Base-by-base conservation (phyloP, 2,888 invertebrate species). In the Loripinus fragilis region DNA sequence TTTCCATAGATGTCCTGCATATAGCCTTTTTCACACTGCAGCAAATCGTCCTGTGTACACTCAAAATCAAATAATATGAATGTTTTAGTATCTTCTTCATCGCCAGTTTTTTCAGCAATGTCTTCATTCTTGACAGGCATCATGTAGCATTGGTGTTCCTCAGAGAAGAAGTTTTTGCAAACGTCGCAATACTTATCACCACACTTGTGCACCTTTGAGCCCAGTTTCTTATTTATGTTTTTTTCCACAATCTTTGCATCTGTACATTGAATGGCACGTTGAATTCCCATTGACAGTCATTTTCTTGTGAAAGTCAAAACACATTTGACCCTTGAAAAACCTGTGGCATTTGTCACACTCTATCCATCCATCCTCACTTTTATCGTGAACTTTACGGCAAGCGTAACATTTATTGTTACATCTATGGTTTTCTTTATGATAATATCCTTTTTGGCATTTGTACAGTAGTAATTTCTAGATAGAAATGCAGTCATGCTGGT, bases 391-490 rank as follows among this genome's bases (percentile, higher is more conserved):
- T 69, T 65, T 69, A 25, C 55, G 50, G 50, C 78, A 70, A 10
- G 45, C 12, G n/a, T 69, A n/a, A 50, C 70, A 73, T 8, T 45
- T 41, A 68, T 77, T 72, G 55, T 76, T 66, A 25, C 76, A 72
- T 50, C 23, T 50, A 45, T 67, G 76, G 33, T 71, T 42, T 25
- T 76, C 75, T 48, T 48, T 66, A 45, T 67, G 55, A 30, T 71
- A 64, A 41, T 75, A 71, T 55, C 74, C 79, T 55, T 74, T 77
- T 0, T 74, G 20, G 38, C 77, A 80, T 48, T 68, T 10, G 52
- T 60, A 60, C 75, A 78, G 23, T 52, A 75, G 42, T 78, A 75
- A 23, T 60, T 81, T 50, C 42, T 67, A 3, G n/a, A n/a, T 0
- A 73, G 38, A 69, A 73, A 73, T 0, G 69, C 73, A 35, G 77